Base-by-base conservation (phyloP, 1,140 invertebrate genomes). In the Trichonephila inaurata region DNA sequence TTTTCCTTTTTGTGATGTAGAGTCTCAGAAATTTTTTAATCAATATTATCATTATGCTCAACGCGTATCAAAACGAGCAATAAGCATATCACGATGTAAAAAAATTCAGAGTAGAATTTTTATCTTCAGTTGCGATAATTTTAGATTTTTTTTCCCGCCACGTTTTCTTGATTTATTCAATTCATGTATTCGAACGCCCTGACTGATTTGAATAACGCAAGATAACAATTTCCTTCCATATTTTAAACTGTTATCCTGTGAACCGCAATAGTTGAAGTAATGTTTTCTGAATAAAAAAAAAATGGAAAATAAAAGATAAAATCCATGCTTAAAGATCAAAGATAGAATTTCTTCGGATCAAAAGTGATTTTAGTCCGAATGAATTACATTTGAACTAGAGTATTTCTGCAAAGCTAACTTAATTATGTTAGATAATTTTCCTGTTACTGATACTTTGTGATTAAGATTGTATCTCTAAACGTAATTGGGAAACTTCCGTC, bases 341-440 rank as follows among this genome's bases (percentile, higher is more conserved):
- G 14, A 28, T 24, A 33, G 69, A 77, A 77, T 33, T 16, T 77
- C 24, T 58, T 28, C 44, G 40, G 44, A 58, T 83, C 81, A 58
- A 58, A 51, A 83, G 81, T 58, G 81, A 19, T 12, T 58, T 83
- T 58, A 83, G 44, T 51, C 40, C n/a, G 7, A 77, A 16, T 64
- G 62, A 21, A 7, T 18, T 19, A 19, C 12, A 77, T 83, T 21
- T n/a, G 1, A 51, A 19, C 40, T 58, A 40, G 81, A 21, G 51
- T 83, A 21, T 83, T 28, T 77, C 24, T 77, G 28, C 24, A 77
- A 33, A n/a, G 44, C 16, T 58, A 82, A 82, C 33, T 82, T 58
- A 58, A 58, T 83, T 51, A 83, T 83, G 81, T 58, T 7, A 58
- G 19, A 44, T 83, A 58, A 83, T 83, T 83, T 83, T 83, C 81